A percentile compares a stretch with the other conserved stretches of the same genome.
Evolutionary conservation across 2,113 vertebrate genomes (phyloP).

Genomic region (Pelodiscus sinensis): DNA sequence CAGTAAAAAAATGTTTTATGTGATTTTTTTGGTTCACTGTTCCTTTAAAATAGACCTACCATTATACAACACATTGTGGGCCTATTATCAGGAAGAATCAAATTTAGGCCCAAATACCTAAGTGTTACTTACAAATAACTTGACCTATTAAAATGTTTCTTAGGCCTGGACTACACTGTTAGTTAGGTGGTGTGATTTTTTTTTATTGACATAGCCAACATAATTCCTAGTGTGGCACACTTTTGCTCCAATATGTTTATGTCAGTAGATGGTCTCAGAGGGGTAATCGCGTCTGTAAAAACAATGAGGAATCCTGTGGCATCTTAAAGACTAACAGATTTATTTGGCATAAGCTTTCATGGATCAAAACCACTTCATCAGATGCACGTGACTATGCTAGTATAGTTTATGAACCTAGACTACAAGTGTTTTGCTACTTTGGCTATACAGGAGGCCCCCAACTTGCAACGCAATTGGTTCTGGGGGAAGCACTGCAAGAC

Average conservation of each 20-base stretch:
- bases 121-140: neutral
- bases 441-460: neutral
- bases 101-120: neutral
- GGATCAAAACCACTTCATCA: too few species aligned
- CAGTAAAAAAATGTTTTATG: neutral
- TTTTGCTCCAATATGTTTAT: neutral
- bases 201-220: neutral
- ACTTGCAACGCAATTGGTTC: too few species aligned
- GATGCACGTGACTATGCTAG: too few species aligned
- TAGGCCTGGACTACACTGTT: neutral
- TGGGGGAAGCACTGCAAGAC: too few species aligned
- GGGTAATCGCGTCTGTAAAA: too few species aligned
- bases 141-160: neutral
- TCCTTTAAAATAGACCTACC: neutral
- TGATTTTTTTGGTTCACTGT: neutral
- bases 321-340: too few species aligned
- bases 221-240: neutral
- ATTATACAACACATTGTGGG: neutral
- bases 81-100: neutral
- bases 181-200: neutral
- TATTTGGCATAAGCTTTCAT: too few species aligned
- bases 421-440: accelerated
- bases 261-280: neutral
- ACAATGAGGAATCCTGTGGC: too few species aligned
- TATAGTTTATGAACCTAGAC: accelerated